Base-by-base conservation (phyloP, 2,888 invertebrate genomes). In the Aleiodes alternator region DNA sequence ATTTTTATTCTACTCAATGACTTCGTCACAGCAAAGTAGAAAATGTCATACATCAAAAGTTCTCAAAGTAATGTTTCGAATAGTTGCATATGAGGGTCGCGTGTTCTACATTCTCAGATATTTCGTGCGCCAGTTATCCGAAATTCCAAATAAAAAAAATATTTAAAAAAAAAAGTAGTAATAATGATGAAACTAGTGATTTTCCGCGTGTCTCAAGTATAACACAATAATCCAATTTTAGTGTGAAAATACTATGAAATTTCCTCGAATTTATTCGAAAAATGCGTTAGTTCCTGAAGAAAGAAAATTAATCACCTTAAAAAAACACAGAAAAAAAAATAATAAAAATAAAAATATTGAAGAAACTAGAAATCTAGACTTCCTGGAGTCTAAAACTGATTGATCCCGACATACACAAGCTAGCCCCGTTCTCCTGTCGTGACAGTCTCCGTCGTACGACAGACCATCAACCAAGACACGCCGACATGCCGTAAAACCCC, bases 11-110 rank as follows among this genome's bases (percentile, higher is more conserved):
- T 7, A 4, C 14, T 43, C 43, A 29, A 50, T 4, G 4, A 51
- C 51, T 53, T 51, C 34, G n/a, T 53, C 14, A 23, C 8, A 38
- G 50, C 50, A 68, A 48, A 68, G 11, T 23, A 50, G 50, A 48
- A 43, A 64, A 64, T 64, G 64, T 16, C 43, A 23, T 43, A 43
- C 16, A 48, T 64, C 23, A 48, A 64, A 34, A 48, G 48, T 48
- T 64, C 64, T 48, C 9, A 11, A 48, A 48, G 48, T 16, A 23
- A 69, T 61, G 43, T 74, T 66, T 56, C 53, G 66, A 78, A 76
- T 78, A 74, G 48, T 69, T 75, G 76, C 72, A 66, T 69, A 72
- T 75, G 72, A 72, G 71, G 64, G 70, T 73, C 73, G 70, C 66
- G 57, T 75, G 73, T 55, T 56, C 64, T 9, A 51, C 31, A 68